A percentile compares a stretch with the other conserved stretches of the same genome.
These are phyloP conservation scores for Polylopha cassiicola DNA, from an alignment of 2,888 invertebrate species.

Conservation along the genomic window DNA sequence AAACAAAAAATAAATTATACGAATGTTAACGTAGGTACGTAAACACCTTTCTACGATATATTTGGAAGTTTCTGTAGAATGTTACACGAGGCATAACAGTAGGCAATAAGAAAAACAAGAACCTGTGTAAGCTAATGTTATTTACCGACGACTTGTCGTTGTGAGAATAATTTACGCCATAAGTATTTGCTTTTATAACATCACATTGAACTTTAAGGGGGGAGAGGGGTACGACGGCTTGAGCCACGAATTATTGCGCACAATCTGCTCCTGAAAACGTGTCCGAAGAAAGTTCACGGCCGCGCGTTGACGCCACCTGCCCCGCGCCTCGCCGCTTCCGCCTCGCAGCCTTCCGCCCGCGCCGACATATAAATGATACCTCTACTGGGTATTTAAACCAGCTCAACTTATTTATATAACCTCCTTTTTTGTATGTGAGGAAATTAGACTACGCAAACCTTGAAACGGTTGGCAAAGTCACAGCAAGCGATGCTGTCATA, in stretches of 20 bases:
- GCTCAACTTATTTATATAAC: constrained; percentile 11
- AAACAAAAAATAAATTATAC: constrained; percentile 18
- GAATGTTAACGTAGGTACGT: too few relatives aligned
- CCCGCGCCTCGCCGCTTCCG: constrained; percentile 26
- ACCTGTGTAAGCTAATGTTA: constrained; percentile 25
- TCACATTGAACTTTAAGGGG: constrained; percentile 32
- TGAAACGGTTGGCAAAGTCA: too few relatives aligned
- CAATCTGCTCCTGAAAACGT: constrained; percentile 74
- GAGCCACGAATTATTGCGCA: constrained; percentile 70
- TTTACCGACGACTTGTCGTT: too few relatives aligned
- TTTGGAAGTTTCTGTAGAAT: too few relatives aligned
- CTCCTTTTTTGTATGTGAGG: too few relatives aligned
- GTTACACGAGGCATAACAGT: too few relatives aligned
- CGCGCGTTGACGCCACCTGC: constrained; percentile 71
- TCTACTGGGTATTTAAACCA: constrained; percentile 18
- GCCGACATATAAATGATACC: constrained; percentile 29
- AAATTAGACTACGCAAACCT: too few relatives aligned
- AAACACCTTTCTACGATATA: constrained; percentile 7
- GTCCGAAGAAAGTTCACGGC: constrained; percentile 77
- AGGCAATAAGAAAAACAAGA: constrained; percentile 8
- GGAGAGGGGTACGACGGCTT: constrained; percentile 51
- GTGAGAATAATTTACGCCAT: too few relatives aligned
- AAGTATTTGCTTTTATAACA: constrained; percentile 24
- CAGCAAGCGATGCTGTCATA: too few relatives aligned
- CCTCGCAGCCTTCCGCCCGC: constrained; percentile 39